Percentiles rank a stretch among this genome's conserved stretches.
phyloP scores from a whole-genome alignment of 2,888 invertebrate genomes.

The Cecidostiba fungosa region DNA sequence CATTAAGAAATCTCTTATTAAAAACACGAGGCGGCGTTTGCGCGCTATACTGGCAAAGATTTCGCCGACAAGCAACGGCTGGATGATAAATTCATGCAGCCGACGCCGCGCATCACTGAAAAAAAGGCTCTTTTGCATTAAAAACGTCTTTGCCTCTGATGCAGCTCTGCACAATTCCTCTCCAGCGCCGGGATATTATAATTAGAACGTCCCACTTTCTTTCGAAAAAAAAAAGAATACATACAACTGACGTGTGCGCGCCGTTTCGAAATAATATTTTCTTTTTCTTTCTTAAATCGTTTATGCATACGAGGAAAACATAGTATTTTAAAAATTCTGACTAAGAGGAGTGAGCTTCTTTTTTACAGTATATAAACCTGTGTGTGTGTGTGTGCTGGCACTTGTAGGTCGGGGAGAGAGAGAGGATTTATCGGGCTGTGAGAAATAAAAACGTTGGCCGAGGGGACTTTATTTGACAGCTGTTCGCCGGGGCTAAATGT shows the following conservation, averaged over 20 bases:
- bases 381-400: conserved; percentile 12
- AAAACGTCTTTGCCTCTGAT: conserved; percentile 17
- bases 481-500: not conserved
- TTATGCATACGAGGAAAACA: not conserved
- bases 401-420: conserved; percentile 38
- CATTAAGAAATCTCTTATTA: not conserved
- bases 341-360: not conserved
- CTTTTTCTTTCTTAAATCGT: not conserved
- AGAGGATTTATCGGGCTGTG: conserved; percentile 37
- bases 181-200: not conserved
- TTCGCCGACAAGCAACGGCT: not conserved
- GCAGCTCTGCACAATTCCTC: not conserved
- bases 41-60: not conserved
- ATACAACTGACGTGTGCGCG: not conserved
- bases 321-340: not conserved
- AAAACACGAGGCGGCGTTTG: not conserved
- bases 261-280: not conserved
- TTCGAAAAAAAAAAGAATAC: not conserved
- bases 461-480: conserved; percentile 43
- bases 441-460: conserved; percentile 7
- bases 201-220: conserved; percentile 38
- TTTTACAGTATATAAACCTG: not conserved
- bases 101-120: not conserved
- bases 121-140: conserved; percentile 22
- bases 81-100: conserved; percentile 25